Evolutionary conservation across 1,140 invertebrate species (phyloP).

Genomic region (Heliconius hewitsoni): DNA sequence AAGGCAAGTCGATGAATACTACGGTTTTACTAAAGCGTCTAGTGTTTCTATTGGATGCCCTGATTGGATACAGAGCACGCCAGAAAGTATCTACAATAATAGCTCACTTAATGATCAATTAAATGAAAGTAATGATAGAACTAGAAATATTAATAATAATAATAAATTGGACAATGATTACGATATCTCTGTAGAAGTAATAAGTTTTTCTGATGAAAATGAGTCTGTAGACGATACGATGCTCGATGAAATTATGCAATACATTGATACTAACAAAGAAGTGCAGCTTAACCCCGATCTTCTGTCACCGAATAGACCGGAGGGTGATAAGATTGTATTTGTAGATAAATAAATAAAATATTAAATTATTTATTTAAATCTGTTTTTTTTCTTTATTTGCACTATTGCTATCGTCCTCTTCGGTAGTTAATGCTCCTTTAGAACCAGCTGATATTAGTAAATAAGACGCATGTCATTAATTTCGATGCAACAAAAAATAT

Average conservation of each 20-base stretch:
- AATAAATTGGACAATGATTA: conserved; percentile 14
- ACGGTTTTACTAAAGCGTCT: conserved; percentile 63
- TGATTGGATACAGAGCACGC: conserved; percentile 63
- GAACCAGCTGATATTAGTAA: too few relatives aligned
- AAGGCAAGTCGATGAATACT: conserved; percentile 51
- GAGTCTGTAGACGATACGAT: conserved; percentile 47
- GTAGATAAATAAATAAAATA: conserved; percentile 56
- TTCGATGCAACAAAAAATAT: too few relatives aligned
- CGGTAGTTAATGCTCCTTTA: not conserved
- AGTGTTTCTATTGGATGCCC: conserved; percentile 62
- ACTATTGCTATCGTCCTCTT: not conserved
- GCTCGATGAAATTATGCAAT: conserved; percentile 72
- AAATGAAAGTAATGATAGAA: conserved; percentile 18
- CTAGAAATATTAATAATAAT: conserved; percentile 11
- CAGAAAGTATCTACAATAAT: conserved; percentile 54
- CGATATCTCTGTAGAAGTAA: not conserved
- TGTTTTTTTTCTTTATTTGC: not conserved
- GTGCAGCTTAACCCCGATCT: conserved; percentile 49
- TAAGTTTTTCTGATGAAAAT: conserved; percentile 9
- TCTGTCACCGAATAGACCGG: conserved; percentile 63
- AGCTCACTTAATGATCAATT: conserved; percentile 48
- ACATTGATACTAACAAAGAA: conserved; percentile 54
- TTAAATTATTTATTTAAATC: not conserved
- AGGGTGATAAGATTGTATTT: conserved; percentile 71
- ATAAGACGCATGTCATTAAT: too few relatives aligned